Evolutionary conservation across 2,113 vertebrate genomes (phyloP), one percentile per base, ranked within the genome.

Genomic region (Trogon melanurus): DNA sequence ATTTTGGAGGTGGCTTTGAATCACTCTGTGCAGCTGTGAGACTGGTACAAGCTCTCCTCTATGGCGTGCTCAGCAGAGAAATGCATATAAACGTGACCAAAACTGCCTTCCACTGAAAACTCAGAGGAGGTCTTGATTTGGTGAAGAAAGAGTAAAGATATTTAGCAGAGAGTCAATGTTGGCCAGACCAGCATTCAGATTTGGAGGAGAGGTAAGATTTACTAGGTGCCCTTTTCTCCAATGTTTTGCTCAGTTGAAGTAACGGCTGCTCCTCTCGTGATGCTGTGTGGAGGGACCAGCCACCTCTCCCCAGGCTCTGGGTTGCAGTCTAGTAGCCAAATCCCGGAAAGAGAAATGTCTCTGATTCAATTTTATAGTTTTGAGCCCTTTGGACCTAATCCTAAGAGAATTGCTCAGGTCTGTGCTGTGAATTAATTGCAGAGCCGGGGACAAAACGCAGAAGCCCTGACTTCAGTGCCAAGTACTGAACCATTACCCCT

Each of bases 191-290:
- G 4, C 36, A 54, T 29, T 26, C 23, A 34, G 4, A 54, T 13
- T 20, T 54, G 20, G 12, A 93, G 10, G 30, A 87, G 13, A 80
- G 20, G 20, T 4, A 36, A 57, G 16, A 38, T 13, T 51, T 70
- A n/a, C 3, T 12, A 26, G 4, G 7, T 60, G 27, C 16, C 15
- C 23, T 79, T 93, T 90, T 12, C 32, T 56, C 30, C 14, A 16
- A 11, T 0, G 1, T 66, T 91, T 72, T 61, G 2, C 56, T 94
- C 51, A 32, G 15, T 20, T 1, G 2, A 30, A 2, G 2, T 13
- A 36, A 15, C 0, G 1, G 25, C n/a, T 86, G 8, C 11, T 66
- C 12, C 87, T 20, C 29, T 78, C 2, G 1, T 50, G 32, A 17
- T 32, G 17, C 4, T 48, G 0, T 10, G 10, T 27, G 13, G 56